phyloP scores from a whole-genome alignment of 2,113 vertebrate genomes.

The Oryzias javanicus region DNA sequence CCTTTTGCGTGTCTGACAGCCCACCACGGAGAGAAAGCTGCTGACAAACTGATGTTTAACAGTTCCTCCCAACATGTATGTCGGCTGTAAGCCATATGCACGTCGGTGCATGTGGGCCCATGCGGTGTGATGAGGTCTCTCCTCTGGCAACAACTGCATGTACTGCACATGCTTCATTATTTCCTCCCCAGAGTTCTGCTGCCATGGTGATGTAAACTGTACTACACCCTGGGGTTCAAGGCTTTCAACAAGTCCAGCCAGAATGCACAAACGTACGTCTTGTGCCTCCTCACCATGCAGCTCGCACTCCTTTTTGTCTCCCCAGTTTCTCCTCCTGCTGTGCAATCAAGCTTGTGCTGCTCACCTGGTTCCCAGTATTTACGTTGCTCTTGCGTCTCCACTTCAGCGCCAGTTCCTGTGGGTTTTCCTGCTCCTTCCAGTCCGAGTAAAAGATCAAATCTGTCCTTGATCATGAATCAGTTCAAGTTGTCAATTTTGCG shows the following conservation, averaged over 20 bases:
- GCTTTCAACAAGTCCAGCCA: conserved; percentile 21
- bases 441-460: no score
- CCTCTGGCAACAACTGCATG: conserved; percentile 40
- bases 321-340: no score
- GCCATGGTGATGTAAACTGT: conserved; percentile 42
- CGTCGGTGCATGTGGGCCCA: conserved; percentile 32
- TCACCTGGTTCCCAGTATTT: no score
- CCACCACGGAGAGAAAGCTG: conserved; percentile 35
- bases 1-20: conserved; percentile 43
- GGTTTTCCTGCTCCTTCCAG: no score
- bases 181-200: conserved; percentile 34
- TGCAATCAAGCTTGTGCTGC: no score
- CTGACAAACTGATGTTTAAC: conserved; percentile 47
- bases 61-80: conserved; percentile 31
- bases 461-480: no score
- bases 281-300: conserved; percentile 35
- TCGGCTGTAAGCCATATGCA: conserved; percentile 30
- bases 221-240: conserved; percentile 20
- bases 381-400: no score
- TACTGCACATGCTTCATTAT: conserved; percentile 10
- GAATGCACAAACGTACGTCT: conserved; percentile 29
- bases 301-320: no score
- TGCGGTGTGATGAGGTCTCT: conserved; percentile 37
- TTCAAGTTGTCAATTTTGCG: no score
- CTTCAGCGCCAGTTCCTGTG: no score